Evolutionary conservation across 2,888 invertebrate genomes (phyloP).

Genomic region (Diloba caeruleocephala): DNA sequence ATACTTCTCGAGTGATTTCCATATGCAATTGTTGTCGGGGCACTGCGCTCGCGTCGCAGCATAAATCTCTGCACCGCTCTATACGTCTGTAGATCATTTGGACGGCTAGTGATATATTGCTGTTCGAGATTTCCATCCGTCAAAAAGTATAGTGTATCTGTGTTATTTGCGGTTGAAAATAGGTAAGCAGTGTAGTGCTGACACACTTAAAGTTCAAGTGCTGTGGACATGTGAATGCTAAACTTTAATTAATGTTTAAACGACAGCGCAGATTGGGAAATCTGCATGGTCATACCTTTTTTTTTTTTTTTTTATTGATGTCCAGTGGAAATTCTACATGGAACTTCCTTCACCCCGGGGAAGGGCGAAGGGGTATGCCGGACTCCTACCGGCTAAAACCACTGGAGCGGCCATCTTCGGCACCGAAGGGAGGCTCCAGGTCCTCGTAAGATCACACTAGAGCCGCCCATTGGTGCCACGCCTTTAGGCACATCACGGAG

Average conservation of each 20-base stretch:
- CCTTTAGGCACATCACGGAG: too few relatives aligned
- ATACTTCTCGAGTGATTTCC: constrained; percentile 39
- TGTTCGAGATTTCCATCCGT: constrained; percentile 60
- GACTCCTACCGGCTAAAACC: too few relatives aligned
- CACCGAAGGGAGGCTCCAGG: too few relatives aligned
- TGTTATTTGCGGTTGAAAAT: constrained; percentile 37
- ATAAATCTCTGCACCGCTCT: constrained; percentile 56
- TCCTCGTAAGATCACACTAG: too few relatives aligned
- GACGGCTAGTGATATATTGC: constrained; percentile 62
- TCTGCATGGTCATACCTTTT: too few relatives aligned
- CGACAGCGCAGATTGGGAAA: too few relatives aligned
- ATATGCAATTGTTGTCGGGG: constrained; percentile 51
- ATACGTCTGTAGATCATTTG: constrained; percentile 63
- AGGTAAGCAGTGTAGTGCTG: constrained; percentile 29
- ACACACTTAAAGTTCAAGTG: constrained; percentile 26
- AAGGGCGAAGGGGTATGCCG: too few relatives aligned
- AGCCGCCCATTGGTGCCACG: too few relatives aligned
- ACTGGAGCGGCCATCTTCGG: too few relatives aligned
- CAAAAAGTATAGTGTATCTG: constrained; percentile 45
- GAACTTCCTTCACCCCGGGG: too few relatives aligned
- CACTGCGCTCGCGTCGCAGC: constrained; percentile 32
- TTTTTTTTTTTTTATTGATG: too few relatives aligned
- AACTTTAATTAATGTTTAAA: not conserved
- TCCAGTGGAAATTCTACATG: too few relatives aligned
- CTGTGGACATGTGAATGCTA: not conserved